Conservation (phyloP, 1,140 invertebrate genomes). For the Globodera rostochiensis region DNA sequence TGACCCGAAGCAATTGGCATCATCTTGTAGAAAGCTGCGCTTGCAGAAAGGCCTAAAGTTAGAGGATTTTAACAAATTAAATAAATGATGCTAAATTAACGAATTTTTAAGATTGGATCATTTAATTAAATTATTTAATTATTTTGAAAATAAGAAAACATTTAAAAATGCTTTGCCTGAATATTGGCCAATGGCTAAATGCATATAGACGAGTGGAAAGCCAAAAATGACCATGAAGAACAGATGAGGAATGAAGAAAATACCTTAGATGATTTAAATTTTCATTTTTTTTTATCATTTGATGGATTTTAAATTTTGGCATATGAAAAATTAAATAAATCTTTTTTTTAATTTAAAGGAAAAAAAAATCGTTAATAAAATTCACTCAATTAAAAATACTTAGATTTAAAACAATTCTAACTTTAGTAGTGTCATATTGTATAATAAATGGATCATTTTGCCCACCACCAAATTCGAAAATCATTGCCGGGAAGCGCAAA, state of each 20-base stretch:
- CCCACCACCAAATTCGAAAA: slow-evolving; percentile 23
- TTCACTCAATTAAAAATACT: no score
- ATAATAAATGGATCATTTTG: background rate
- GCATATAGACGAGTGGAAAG: slow-evolving; percentile 61
- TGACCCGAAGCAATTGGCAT: slow-evolving; percentile 58
- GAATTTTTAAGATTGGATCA: no score
- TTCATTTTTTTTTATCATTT: background rate
- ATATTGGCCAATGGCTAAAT: slow-evolving; percentile 59
- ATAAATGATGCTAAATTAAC: no score
- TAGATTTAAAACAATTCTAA: no score
- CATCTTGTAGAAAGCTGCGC: slow-evolving; percentile 56
- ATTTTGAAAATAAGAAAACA: no score
- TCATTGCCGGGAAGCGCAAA: slow-evolving; percentile 61
- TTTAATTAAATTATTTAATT: no score
- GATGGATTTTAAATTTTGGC: no score
- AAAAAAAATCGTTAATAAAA: background rate
- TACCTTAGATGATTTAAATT: slow-evolving; percentile 34
- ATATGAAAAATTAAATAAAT: no score
- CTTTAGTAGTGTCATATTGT: no score
- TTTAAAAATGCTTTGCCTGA: slow-evolving; percentile 39
- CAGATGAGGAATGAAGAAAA: slow-evolving; percentile 63
- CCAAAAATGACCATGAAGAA: slow-evolving; percentile 61
- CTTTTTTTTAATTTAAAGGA: no score
- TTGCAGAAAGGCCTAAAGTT: slow-evolving; percentile 55
- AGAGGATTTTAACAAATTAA: no score